Evolutionary conservation across 92 coral and sea anemone species (phyloP), one percentile per base, ranked within the genome.

Genomic region (Paragorgia papillata): DNA sequence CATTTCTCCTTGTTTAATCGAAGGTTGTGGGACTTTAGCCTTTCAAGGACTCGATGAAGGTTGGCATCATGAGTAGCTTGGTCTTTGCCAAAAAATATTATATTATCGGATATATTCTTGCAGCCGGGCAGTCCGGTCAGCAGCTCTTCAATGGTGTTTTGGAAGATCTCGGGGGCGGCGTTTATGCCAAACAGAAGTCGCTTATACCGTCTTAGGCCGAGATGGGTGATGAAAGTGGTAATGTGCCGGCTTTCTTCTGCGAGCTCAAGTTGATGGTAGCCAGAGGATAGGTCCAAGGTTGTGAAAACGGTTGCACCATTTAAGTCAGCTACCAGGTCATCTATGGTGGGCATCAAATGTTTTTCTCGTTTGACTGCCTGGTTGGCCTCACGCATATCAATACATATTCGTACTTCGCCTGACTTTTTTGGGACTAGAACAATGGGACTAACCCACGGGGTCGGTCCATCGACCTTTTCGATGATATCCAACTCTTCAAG

Each of bases 381-480:
- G 61, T 89, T 89, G 12, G 89, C 84, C 69, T 89, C 85, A 41
- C 86, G 85, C 89, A 85, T 85, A 74, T 85, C 92, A 59, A 89
- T 85, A 27, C 90, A 89, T 25, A 85, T 61, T 48, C 90, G 55
- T 13, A 89, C 86, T 32, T 80, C 79, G 8, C 84, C 90, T 20
- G 87, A 85, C 13, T 43, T 53, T 55, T 88, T 88, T 12, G 87
- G 89, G 24, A 85, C 92, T 12, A 77, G 63, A 6, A 85, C 92
- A 34, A 88, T 82, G 7, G 87, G 87, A 67, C 88, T 85, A 58
- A 82, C 89, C 90, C 86, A 85, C 1, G 88, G 83, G 83, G 82
- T n/a, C 87, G 88, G 82, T 14, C 92, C 85, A 29, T 80, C 81
- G 46, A 85, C 78, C 48, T 58, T 53, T 66, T 88, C 87, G 57